These are phyloP conservation scores for Drosophila borborema DNA, from an alignment of 2,888 invertebrate genomes.

Conservation along the genomic window DNA sequence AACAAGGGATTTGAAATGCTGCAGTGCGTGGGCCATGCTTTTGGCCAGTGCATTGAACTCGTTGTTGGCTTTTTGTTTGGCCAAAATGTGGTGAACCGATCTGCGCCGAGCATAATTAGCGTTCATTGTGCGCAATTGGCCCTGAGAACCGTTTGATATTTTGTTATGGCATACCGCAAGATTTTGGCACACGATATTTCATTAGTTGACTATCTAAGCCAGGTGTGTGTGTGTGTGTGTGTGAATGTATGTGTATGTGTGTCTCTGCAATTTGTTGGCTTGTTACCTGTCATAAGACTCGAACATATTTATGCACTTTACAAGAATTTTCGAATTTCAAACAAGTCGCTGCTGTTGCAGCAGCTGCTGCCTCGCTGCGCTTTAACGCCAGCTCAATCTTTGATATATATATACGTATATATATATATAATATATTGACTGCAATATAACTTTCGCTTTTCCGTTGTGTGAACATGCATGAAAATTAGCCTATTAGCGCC, in stretches of 20 bases:
- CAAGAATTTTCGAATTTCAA: conserved; percentile 55
- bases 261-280: conserved; percentile 55
- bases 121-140: conserved; percentile 71
- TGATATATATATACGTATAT: background rate
- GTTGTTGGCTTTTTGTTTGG: conserved; percentile 21
- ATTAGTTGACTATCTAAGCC: conserved; percentile 46
- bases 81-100: conserved; percentile 17
- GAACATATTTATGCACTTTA: conserved; percentile 78
- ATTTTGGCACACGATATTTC: conserved; percentile 66
- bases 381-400: conserved; percentile 9
- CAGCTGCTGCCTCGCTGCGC: conserved; percentile 25
- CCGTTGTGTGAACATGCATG: conserved; percentile 62
- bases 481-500: conserved; percentile 67
- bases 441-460: conserved; percentile 72
- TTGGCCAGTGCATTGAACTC: conserved; percentile 67
- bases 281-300: conserved; percentile 69
- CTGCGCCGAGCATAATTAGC: conserved; percentile 64
- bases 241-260: conserved; percentile 18
- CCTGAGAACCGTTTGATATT: conserved; percentile 55
- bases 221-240: conserved; percentile 40
- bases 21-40: conserved; percentile 57
- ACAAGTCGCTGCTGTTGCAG: conserved; percentile 37
- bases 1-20: conserved; percentile 80
- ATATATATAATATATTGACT: conserved; percentile 1
- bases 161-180: conserved; percentile 44